Evolutionary conservation across 2,888 invertebrate genomes (phyloP).

Genomic region (Polietes domitor): DNA sequence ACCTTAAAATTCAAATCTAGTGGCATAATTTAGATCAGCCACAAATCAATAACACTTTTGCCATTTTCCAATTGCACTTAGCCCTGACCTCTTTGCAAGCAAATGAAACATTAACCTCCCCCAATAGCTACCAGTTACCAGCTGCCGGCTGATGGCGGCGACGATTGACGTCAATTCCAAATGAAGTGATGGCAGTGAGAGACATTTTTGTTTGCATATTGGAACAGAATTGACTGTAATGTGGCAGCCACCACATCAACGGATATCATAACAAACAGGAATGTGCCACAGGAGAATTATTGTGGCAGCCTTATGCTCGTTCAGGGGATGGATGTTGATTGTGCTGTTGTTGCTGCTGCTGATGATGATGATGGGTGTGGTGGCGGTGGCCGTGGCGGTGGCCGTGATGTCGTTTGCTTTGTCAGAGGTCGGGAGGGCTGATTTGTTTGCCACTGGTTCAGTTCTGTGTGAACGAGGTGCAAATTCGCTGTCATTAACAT

Average conservation of each 20-base stretch:
- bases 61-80: conserved; percentile 9
- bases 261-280: conserved; percentile 34
- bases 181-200: neutral
- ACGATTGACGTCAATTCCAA: conserved; percentile 30
- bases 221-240: conserved; percentile 14
- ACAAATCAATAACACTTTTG: conserved; percentile 42
- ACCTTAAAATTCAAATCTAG: conserved; percentile 19
- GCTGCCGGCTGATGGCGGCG: neutral
- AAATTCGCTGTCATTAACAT: conserved; percentile 48
- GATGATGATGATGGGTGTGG: neutral
- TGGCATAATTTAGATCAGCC: conserved; percentile 7
- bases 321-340: neutral
- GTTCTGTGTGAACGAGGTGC: conserved; percentile 3
- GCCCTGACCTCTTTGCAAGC: conserved; percentile 29
- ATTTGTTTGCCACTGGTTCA: neutral
- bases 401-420: neutral
- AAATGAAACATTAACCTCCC: neutral
- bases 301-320: conserved; percentile 16
- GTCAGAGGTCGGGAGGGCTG: neutral
- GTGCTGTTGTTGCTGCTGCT: neutral
- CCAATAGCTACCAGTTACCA: neutral
- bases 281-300: conserved; percentile 57
- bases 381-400: neutral
- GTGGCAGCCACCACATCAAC: conserved; percentile 31
- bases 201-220: conserved; percentile 4